A percentile compares a stretch with the other conserved stretches of the same genome.
Conservation (phyloP, 2,888 invertebrate species). For the Hipparchia sbordonii region DNA sequence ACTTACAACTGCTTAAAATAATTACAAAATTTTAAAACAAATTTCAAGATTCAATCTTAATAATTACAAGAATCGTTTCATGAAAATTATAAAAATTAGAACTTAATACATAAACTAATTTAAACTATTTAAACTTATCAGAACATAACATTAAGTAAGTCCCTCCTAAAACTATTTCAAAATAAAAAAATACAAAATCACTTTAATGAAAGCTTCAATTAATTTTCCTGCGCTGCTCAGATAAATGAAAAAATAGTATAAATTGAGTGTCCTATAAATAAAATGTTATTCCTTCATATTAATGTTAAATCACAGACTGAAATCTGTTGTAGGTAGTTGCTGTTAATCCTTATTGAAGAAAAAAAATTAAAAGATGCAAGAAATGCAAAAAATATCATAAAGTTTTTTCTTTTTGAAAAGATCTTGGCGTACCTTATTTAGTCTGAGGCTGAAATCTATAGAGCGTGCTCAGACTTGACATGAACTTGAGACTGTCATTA, state of each 20-base stretch:
- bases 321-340: no score
- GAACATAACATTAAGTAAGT: slow-evolving; percentile 7
- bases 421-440: no score
- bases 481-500: no score
- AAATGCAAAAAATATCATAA: neutral
- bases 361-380: no score
- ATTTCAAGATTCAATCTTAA: neutral
- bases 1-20: neutral
- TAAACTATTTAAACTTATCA: neutral
- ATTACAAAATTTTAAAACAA: neutral
- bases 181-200: slow-evolving; percentile 3
- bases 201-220: slow-evolving; percentile 3
- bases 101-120: slow-evolving; percentile 7
- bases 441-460: no score
- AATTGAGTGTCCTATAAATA: neutral
- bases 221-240: slow-evolving; percentile 6
- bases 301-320: no score
- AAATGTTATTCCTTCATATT: neutral
- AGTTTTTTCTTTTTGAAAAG: no score
- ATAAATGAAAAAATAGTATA: neutral
- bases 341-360: no score
- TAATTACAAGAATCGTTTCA: neutral
- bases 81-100: neutral
- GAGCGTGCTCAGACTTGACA: no score
- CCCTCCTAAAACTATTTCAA: neutral